phyloP scores from a whole-genome alignment of 1,140 invertebrate species.

The Drosophila neocordata region DNA sequence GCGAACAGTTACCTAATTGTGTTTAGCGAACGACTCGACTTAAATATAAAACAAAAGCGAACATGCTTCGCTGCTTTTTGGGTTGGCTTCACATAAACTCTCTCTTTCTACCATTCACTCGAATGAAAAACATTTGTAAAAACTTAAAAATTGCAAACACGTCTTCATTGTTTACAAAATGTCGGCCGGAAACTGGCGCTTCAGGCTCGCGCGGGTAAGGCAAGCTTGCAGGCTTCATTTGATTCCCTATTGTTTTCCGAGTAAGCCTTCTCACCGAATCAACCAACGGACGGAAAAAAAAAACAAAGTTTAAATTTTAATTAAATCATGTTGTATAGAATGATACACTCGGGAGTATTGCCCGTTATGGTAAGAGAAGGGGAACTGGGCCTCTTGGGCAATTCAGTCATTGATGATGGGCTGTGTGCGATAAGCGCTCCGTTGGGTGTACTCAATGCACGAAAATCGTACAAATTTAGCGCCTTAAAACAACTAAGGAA shows the following conservation, averaged over 20 bases:
- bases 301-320: conserved; percentile 78
- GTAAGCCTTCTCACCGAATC: conserved; percentile 23
- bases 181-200: conserved; percentile 70
- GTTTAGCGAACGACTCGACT: conserved; percentile 41
- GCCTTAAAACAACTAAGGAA: conserved; percentile 26
- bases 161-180: conserved; percentile 81
- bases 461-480: conserved; percentile 53
- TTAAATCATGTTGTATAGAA: conserved; percentile 80
- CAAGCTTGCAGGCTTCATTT: conserved; percentile 26
- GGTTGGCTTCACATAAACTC: conserved; percentile 27
- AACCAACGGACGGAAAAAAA: conserved; percentile 27
- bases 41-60: conserved; percentile 52
- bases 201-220: conserved; percentile 18
- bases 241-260: conserved; percentile 63
- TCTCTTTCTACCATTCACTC: background rate
- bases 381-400: conserved; percentile 49
- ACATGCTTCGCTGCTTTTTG: conserved; percentile 51
- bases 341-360: conserved; percentile 66
- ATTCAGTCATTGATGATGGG: conserved; percentile 71
- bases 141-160: conserved; percentile 81
- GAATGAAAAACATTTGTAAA: conserved; percentile 73
- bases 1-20: conserved; percentile 62
- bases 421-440: conserved; percentile 66
- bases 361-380: conserved; percentile 13
- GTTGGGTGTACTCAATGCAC: conserved; percentile 61